These are phyloP conservation scores for Bathybates hornii DNA, from an alignment of 2,113 vertebrate genomes.

Conservation along the genomic window DNA sequence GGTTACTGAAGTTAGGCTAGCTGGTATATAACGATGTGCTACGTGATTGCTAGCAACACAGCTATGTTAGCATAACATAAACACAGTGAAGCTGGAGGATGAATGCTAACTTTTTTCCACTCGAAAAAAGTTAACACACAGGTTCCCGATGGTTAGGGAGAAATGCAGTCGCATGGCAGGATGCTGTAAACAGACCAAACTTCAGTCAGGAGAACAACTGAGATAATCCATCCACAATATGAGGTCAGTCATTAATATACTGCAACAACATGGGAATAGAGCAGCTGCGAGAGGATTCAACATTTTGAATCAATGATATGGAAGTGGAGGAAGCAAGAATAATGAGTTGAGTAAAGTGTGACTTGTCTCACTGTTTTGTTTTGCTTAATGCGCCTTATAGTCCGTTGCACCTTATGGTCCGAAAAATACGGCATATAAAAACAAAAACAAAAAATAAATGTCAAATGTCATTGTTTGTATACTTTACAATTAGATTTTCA, in stretches of 20 bases:
- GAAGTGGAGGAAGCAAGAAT: fast-evolving
- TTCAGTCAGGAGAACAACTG: fast-evolving
- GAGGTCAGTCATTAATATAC: neutral
- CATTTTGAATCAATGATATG: neutral
- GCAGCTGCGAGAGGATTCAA: fast-evolving
- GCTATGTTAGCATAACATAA: fast-evolving
- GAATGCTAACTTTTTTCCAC: neutral
- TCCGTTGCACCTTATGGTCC: fast-evolving
- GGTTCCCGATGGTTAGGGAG: fast-evolving
- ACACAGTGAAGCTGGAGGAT: neutral
- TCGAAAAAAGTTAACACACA: neutral
- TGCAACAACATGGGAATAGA: neutral
- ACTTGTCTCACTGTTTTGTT: neutral
- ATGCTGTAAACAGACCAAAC: fast-evolving
- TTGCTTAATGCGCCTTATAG: neutral
- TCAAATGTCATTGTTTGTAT: fast-evolving
- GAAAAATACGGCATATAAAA: fast-evolving
- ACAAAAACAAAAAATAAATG: neutral
- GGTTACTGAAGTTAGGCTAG: fast-evolving
- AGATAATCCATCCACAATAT: neutral
- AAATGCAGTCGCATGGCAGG: neutral
- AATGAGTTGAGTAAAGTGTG: neutral
- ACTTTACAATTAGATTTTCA: neutral
- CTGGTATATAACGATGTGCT: fast-evolving
- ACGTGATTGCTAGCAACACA: neutral